These are phyloP conservation scores for Motacilla alba DNA, from an alignment of 2,113 vertebrate species.

Conservation along the genomic window DNA sequence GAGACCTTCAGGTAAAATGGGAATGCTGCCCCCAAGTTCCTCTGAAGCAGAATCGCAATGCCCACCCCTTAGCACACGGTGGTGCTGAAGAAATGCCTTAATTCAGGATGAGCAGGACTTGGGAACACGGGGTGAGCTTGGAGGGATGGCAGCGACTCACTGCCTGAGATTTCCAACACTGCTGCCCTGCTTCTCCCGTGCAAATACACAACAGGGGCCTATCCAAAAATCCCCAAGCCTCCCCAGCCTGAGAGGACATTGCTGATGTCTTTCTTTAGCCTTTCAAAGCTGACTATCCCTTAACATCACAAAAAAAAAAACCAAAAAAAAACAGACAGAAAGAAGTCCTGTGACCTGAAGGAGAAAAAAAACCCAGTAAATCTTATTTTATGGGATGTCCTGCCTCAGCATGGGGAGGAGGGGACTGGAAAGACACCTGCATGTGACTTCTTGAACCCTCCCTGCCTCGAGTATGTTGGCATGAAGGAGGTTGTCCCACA, in stretches of 20 bases:
- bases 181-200: not conserved
- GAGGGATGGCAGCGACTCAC: no score
- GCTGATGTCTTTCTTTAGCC: not conserved
- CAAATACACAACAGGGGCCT: not conserved
- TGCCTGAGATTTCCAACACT: not conserved
- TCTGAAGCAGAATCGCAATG: not conserved
- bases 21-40: not conserved
- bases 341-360: not conserved
- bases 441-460: fast-evolving
- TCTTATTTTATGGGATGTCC: not conserved
- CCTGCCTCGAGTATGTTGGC: not conserved
- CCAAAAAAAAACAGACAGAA: not conserved
- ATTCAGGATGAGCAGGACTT: not conserved
- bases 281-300: not conserved
- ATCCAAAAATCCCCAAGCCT: not conserved
- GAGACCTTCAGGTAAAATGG: not conserved
- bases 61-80: not conserved
- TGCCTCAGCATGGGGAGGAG: not conserved
- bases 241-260: not conserved
- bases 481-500: not conserved
- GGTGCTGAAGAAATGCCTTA: slow-evolving; percentile 36
- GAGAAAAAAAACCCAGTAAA: not conserved
- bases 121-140: fast-evolving
- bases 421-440: not conserved
- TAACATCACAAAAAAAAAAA: not conserved